These are phyloP conservation scores for Phoeniculus purpureus DNA, from an alignment of 2,797 vertebrate species.

Conservation along the genomic window DNA sequence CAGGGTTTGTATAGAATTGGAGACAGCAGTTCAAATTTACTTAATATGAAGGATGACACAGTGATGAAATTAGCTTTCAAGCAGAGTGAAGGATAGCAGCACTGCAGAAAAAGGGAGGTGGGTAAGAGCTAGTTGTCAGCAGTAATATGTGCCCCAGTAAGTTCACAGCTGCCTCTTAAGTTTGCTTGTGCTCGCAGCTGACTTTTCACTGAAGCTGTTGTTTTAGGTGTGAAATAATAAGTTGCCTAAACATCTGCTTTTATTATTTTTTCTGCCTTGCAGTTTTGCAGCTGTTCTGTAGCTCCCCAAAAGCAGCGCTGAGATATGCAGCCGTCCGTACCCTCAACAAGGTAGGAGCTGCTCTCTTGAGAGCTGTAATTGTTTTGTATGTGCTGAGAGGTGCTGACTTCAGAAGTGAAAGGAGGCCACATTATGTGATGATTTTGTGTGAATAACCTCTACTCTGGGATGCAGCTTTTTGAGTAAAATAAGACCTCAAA, in stretches of 20 bases:
- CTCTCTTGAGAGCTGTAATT: neutral
- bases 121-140: neutral
- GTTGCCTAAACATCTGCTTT: neutral
- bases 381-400: neutral
- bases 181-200: neutral
- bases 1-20: neutral
- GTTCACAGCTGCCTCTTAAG: neutral
- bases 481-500: neutral
- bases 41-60: neutral
- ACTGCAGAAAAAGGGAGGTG: neutral
- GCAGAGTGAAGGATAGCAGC: neutral
- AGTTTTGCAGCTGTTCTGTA: conserved; percentile 86
- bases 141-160: neutral
- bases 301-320: conserved; percentile 83
- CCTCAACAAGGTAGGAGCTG: conserved; percentile 81
- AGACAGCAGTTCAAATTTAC: neutral
- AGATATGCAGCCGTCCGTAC: conserved; percentile 83
- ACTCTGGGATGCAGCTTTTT: neutral
- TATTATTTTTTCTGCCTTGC: conserved; percentile 22
- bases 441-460: neutral
- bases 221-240: neutral
- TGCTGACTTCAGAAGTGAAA: neutral
- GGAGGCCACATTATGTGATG: neutral
- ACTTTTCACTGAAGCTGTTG: neutral
- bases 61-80: neutral